phyloP scores from a whole-genome alignment of 2,113 vertebrate genomes.

The Crotalus helleri region DNA sequence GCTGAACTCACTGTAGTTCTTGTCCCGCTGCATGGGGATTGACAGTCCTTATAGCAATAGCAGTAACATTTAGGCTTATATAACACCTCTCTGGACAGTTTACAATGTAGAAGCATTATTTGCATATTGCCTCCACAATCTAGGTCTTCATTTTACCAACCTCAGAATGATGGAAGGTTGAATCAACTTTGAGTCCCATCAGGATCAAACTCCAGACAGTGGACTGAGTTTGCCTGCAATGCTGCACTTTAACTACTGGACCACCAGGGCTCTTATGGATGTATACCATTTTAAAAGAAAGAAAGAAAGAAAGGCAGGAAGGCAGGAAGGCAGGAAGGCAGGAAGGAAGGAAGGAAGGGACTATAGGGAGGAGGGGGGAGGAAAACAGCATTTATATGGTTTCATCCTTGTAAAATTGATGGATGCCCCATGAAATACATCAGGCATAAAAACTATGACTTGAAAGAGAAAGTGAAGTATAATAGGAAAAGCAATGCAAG shows the following conservation, averaged over 20 bases:
- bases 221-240: not conserved
- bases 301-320: too few relatives aligned
- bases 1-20: not conserved
- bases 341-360: not conserved
- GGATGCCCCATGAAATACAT: not conserved
- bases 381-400: not conserved
- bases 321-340: too few relatives aligned
- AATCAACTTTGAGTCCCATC: not conserved
- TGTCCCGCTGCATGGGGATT: not conserved
- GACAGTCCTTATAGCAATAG: not conserved
- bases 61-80: not conserved
- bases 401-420: not conserved
- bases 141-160: not conserved
- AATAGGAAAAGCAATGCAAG: not conserved
- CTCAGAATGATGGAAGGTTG: not conserved
- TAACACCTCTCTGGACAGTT: not conserved
- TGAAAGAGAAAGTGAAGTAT: not conserved
- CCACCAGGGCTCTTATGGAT: not conserved
- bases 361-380: not conserved
- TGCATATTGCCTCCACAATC: not conserved
- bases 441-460: not conserved
- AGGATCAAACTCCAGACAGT: not conserved
- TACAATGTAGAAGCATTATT: not conserved
- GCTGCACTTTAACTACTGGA: not conserved
- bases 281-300: not conserved